Conservation (phyloP, 2,888 invertebrate species). For the Nysson spinosus region DNA sequence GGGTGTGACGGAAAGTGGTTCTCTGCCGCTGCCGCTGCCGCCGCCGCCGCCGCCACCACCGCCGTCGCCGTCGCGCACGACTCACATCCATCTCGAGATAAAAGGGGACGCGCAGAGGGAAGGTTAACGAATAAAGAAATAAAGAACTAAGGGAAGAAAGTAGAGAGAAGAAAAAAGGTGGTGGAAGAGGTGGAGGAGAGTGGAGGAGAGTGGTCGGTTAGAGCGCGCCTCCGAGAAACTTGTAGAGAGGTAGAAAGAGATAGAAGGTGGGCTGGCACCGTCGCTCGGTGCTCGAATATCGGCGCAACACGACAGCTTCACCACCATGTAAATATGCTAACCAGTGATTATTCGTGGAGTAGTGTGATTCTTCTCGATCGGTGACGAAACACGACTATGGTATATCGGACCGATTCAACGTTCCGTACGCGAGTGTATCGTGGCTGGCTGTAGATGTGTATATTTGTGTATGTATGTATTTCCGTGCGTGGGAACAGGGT, state of each 20-base stretch:
- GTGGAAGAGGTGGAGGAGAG: slow-evolving; percentile 20
- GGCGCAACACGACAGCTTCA: too few species aligned
- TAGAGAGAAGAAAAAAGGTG: slow-evolving; percentile 26
- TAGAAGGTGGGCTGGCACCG: too few species aligned
- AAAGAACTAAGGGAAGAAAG: slow-evolving; percentile 4
- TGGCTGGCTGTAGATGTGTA: slow-evolving; percentile 4
- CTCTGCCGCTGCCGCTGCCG: slow-evolving; percentile 1
- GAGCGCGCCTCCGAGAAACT: too few species aligned
- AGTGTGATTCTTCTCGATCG: slow-evolving; percentile 33
- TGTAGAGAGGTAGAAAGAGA: too few species aligned
- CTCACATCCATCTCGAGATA: background rate
- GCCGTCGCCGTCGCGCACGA: background rate
- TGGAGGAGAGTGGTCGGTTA: too few species aligned
- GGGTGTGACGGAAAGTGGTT: slow-evolving; percentile 43
- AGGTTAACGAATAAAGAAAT: background rate
- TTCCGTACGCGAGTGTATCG: background rate
- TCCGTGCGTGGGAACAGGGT: slow-evolving; percentile 59
- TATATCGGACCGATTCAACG: background rate
- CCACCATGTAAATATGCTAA: too few species aligned
- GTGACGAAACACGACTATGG: too few species aligned
- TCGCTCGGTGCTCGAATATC: too few species aligned
- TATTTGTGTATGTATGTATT: slow-evolving; percentile 30
- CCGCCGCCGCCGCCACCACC: too few species aligned
- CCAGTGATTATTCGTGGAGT: too few species aligned
- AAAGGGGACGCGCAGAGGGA: background rate